Evolutionary conservation across 1,140 invertebrate species (phyloP).

Genomic region (Drosophila subobscura): DNA sequence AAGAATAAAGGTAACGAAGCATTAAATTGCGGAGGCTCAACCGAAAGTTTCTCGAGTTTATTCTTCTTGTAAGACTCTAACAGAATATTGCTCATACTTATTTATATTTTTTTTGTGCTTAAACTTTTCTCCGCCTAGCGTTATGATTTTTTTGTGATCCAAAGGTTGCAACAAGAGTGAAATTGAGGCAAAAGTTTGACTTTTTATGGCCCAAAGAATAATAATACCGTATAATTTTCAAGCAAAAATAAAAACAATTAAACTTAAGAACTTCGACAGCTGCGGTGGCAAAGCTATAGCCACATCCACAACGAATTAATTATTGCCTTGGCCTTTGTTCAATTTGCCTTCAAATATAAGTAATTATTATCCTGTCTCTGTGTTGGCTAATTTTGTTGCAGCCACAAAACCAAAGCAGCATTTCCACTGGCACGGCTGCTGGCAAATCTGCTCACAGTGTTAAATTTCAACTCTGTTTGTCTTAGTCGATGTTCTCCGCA

Average conservation of each 20-base stretch:
- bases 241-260: not conserved
- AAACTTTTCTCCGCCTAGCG: conserved; percentile 55
- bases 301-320: conserved; percentile 49
- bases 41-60: conserved; percentile 29
- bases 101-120: conserved; percentile 43
- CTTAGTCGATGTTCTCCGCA: conserved; percentile 7
- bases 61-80: conserved; percentile 34
- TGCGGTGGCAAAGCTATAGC: conserved; percentile 35
- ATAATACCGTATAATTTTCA: not conserved
- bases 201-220: conserved; percentile 2
- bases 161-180: conserved; percentile 21
- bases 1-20: conserved; percentile 71
- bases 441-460: conserved; percentile 64
- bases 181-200: conserved; percentile 29
- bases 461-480: conserved; percentile 66
- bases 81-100: conserved; percentile 15
- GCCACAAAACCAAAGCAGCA: conserved; percentile 50
- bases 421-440: conserved; percentile 8
- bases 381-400: conserved; percentile 57
- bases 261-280: not conserved
- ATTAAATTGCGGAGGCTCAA: conserved; percentile 70
- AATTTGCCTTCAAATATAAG: conserved; percentile 46
- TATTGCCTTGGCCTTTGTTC: conserved; percentile 10
- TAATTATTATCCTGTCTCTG: conserved; percentile 53
- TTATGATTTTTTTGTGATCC: conserved; percentile 63